Percentiles rank a stretch among this genome's conserved stretches.
These are phyloP conservation scores for Halcyon senegalensis DNA, from an alignment of 2,113 vertebrate species.

Conservation along the genomic window DNA sequence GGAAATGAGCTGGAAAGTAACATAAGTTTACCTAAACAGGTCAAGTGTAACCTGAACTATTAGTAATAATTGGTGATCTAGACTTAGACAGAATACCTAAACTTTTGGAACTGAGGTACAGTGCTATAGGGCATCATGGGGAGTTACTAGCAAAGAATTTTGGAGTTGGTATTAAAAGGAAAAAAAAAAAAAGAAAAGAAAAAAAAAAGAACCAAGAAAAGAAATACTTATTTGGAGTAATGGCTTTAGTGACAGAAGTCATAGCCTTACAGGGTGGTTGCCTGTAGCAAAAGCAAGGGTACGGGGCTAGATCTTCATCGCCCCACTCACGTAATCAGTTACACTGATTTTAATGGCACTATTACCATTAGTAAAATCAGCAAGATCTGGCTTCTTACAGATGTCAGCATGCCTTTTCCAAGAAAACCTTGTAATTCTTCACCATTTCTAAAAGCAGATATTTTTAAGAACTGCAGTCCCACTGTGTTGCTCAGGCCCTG, in stretches of 20 bases:
- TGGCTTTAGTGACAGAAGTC: too few relatives aligned
- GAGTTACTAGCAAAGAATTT: background rate
- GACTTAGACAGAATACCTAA: background rate
- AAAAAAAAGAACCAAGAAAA: too few relatives aligned
- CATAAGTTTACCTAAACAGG: background rate
- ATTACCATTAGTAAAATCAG: background rate
- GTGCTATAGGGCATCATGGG: background rate
- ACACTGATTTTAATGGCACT: background rate
- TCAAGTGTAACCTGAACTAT: background rate
- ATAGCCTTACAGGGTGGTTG: too few relatives aligned
- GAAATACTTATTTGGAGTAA: too few relatives aligned
- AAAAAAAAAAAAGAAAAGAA: too few relatives aligned
- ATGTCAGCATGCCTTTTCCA: background rate
- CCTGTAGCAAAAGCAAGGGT: background rate
- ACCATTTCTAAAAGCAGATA: background rate
- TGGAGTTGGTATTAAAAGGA: background rate
- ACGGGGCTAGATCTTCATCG: background rate
- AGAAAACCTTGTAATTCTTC: background rate
- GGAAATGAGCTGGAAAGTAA: background rate
- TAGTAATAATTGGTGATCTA: background rate
- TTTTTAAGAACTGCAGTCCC: background rate
- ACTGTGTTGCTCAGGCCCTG: background rate
- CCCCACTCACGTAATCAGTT: background rate
- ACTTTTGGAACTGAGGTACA: background rate
- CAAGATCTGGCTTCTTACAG: background rate